A percentile compares a stretch with the other conserved stretches of the same genome.
phyloP scores from a whole-genome alignment of 2,113 vertebrate genomes.

The Cichladusa arquata region DNA sequence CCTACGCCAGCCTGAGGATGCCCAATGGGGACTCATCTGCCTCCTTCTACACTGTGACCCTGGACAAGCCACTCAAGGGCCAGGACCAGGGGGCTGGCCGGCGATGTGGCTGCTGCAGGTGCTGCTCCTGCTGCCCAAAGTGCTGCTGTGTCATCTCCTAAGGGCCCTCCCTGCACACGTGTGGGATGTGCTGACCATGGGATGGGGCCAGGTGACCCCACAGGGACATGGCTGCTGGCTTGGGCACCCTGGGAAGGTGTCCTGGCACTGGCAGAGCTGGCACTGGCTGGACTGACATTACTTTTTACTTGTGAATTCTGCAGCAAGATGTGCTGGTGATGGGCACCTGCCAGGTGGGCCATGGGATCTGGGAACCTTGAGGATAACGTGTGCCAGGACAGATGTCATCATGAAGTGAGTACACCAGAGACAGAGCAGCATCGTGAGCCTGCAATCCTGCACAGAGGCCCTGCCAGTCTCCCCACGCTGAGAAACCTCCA shows the following conservation, averaged over 20 bases:
- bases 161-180: background rate
- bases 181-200: fast-evolving
- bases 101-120: conserved; percentile 62
- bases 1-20: conserved; percentile 63
- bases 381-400: background rate
- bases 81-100: background rate
- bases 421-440: background rate
- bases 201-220: background rate
- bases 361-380: fast-evolving
- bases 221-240: fast-evolving
- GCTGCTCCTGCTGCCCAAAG: conserved; percentile 62
- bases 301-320: background rate
- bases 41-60: conserved; percentile 56
- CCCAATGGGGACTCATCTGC: background rate
- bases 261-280: background rate
- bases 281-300: background rate
- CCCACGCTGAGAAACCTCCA: background rate
- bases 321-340: background rate
- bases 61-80: conserved; percentile 45
- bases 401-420: background rate
- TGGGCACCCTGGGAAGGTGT: background rate
- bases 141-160: conserved; percentile 67
- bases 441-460: background rate
- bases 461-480: too few relatives aligned
- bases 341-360: background rate